A percentile compares a stretch with the other conserved stretches of the same genome.
Evolutionary conservation across 2,113 vertebrate genomes (phyloP).

Genomic region (Stegastes partitus): DNA sequence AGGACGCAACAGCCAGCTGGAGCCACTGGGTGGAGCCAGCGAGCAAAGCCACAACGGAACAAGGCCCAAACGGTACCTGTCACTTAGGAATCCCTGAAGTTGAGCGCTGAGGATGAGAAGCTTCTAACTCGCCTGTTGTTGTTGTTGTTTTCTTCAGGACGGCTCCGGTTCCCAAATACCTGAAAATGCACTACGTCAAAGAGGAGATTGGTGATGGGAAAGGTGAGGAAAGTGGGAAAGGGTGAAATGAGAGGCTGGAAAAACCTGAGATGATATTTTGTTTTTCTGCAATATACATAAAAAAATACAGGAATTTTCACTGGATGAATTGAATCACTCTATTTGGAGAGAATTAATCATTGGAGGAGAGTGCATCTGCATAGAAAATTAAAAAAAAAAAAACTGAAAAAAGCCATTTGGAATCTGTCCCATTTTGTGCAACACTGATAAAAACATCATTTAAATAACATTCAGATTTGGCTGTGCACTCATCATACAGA

Average conservation of each 20-base stretch:
- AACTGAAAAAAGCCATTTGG: too few relatives aligned
- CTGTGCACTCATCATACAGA: too few relatives aligned
- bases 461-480: too few relatives aligned
- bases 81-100: not conserved
- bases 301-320: too few relatives aligned
- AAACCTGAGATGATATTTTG: too few relatives aligned
- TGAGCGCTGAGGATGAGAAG: not conserved
- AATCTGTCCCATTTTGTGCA: too few relatives aligned
- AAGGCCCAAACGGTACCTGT: conserved; percentile 78
- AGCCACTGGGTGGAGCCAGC: conserved; percentile 74
- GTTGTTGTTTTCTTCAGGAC: conserved; percentile 75
- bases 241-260: not conserved
- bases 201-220: conserved; percentile 85
- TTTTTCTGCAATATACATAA: too few relatives aligned
- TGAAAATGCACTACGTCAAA: conserved; percentile 90
- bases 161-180: conserved; percentile 85
- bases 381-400: too few relatives aligned
- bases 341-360: too few relatives aligned
- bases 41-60: conserved; percentile 79
- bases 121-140: not conserved
- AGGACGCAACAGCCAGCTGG: conserved; percentile 76
- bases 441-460: too few relatives aligned
- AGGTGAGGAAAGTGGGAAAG: conserved; percentile 75
- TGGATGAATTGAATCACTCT: too few relatives aligned
- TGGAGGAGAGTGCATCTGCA: too few relatives aligned